A percentile compares a stretch with the other conserved stretches of the same genome.
These are phyloP conservation scores for Falco columbarius DNA, from an alignment of 2,797 vertebrate genomes.

Conservation along the genomic window DNA sequence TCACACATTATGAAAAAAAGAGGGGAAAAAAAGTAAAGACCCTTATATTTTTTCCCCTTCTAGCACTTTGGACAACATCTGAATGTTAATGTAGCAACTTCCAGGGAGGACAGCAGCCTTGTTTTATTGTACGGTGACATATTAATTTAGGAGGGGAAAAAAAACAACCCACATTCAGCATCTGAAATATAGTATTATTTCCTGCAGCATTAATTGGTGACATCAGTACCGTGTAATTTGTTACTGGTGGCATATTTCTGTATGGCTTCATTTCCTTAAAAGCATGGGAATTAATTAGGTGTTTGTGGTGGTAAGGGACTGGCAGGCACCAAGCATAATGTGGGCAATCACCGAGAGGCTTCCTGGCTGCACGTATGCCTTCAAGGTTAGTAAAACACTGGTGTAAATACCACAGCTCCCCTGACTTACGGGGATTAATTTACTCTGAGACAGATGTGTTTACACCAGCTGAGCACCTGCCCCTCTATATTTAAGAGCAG, in stretches of 20 bases:
- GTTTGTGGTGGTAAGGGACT: not conserved
- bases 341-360: not conserved
- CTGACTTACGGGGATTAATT: not conserved
- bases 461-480: not conserved
- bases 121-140: not conserved
- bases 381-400: not conserved
- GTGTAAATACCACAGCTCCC: not conserved
- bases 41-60: not conserved
- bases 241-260: conserved; percentile 22
- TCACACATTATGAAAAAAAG: not conserved
- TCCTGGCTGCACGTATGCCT: not conserved
- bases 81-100: not conserved
- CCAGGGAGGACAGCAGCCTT: not conserved
- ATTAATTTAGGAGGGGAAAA: not conserved
- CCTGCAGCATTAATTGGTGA: conserved; percentile 34
- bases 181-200: not conserved
- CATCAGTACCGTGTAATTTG: conserved; percentile 34
- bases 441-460: not conserved
- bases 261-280: conserved; percentile 64
- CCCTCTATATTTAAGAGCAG: not conserved
- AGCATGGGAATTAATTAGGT: conserved; percentile 50
- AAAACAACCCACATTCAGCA: not conserved
- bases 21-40: not conserved
- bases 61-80: not conserved
- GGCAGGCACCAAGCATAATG: not conserved